Conservation (phyloP, 2,888 invertebrate species). For the Drosophila bunnanda region DNA sequence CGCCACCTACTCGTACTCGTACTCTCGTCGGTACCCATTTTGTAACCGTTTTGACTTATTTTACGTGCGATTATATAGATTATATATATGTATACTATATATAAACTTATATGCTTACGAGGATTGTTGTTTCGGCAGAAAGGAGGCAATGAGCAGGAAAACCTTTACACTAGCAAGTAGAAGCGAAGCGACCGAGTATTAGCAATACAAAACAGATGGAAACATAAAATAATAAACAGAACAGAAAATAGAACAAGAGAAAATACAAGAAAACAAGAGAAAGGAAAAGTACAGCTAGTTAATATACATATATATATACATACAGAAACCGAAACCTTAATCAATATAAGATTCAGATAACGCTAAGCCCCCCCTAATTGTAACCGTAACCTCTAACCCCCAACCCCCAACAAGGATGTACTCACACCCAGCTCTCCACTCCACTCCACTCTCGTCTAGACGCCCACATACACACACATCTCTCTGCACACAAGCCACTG, state of each 20-base stretch:
- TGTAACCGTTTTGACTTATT: conserved; percentile 74
- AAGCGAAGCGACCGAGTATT: conserved; percentile 19
- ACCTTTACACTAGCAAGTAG: conserved; percentile 59
- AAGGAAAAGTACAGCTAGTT: conserved; percentile 7
- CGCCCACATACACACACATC: conserved; percentile 5
- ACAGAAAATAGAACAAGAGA: neutral
- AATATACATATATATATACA: conserved; percentile 7
- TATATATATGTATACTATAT: conserved; percentile 27
- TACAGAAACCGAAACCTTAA: conserved; percentile 13
- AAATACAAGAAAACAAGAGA: neutral
- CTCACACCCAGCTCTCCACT: conserved; percentile 16
- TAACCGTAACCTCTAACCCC: conserved; percentile 14
- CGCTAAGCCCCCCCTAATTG: conserved; percentile 20
- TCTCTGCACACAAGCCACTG: neutral
- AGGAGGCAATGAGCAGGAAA: conserved; percentile 6
- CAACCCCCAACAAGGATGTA: conserved; percentile 11
- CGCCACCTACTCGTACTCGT: conserved; percentile 69
- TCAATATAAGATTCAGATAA: conserved; percentile 18
- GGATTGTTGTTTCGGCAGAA: conserved; percentile 27
- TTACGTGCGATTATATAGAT: conserved; percentile 45
- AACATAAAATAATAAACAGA: neutral
- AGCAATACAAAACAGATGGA: conserved; percentile 17
- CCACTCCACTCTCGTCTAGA: neutral
- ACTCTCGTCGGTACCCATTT: conserved; percentile 58
- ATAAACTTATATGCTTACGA: conserved; percentile 39